Conservation (phyloP, 2,888 invertebrate genomes). For the Chymomyza caudatula region DNA sequence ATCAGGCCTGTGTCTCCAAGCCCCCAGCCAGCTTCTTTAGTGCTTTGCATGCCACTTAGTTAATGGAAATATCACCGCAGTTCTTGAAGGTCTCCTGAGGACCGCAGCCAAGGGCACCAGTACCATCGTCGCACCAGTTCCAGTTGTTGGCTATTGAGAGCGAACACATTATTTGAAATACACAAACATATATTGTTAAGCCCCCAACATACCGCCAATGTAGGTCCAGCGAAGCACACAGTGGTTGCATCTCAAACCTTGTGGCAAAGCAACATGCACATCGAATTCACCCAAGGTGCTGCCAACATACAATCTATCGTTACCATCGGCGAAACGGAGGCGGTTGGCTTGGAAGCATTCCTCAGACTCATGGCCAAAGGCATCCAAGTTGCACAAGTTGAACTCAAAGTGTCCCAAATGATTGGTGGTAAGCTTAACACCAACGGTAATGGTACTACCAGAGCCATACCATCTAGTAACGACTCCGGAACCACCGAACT, state of each 20-base stretch:
- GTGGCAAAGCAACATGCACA: constrained; percentile 76
- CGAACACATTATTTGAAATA: background rate
- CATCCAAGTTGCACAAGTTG: constrained; percentile 79
- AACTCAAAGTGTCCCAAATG: constrained; percentile 79
- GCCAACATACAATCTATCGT: constrained; percentile 56
- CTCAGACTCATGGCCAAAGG: constrained; percentile 78
- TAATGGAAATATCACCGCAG: constrained; percentile 79
- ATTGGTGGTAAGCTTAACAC: constrained; percentile 78
- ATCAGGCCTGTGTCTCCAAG: background rate
- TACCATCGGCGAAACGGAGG: constrained; percentile 74
- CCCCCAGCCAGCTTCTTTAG: background rate
- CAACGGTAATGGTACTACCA: constrained; percentile 53
- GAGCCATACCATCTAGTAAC: constrained; percentile 77
- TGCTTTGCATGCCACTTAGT: constrained; percentile 37
- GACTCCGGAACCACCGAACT: constrained; percentile 78
- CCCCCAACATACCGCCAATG: constrained; percentile 67
- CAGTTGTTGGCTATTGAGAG: constrained; percentile 78
- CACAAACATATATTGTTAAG: constrained; percentile 6
- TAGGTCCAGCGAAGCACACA: constrained; percentile 81
- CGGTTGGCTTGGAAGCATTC: constrained; percentile 79
- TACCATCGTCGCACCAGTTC: constrained; percentile 78
- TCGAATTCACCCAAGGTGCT: constrained; percentile 58
- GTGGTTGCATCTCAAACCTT: constrained; percentile 78
- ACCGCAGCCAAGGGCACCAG: constrained; percentile 78
- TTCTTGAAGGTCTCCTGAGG: constrained; percentile 79